phyloP scores from a whole-genome alignment of 2,113 vertebrate species.

The Hemiscyllium ocellatum region DNA sequence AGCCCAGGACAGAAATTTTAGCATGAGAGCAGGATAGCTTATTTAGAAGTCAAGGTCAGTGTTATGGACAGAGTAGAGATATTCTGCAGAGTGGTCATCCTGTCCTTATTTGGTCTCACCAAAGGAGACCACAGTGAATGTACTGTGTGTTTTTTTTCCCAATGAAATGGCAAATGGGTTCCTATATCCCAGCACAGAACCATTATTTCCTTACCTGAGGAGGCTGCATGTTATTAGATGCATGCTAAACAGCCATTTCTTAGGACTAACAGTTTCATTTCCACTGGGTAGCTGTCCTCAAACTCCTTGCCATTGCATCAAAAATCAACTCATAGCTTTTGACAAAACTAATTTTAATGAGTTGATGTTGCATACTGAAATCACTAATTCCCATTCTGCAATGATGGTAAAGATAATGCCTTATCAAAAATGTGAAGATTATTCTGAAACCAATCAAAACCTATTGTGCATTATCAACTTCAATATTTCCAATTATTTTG shows the following conservation, averaged over 20 bases:
- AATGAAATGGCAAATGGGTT: neutral
- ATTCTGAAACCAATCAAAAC: neutral
- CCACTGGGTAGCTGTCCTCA: neutral
- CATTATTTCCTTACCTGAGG: neutral
- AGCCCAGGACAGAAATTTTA: no score
- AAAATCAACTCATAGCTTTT: neutral
- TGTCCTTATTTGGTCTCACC: no score
- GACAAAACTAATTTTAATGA: neutral
- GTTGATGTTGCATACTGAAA: neutral
- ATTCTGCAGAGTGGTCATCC: no score
- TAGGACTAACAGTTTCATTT: neutral
- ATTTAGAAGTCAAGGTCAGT: no score
- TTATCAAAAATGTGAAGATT: neutral
- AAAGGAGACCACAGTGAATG: no score
- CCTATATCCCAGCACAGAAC: neutral
- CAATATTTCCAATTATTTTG: constrained; percentile 3
- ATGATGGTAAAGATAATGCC: neutral
- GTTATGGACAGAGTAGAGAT: no score
- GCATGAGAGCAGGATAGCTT: no score
- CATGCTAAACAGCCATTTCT: neutral
- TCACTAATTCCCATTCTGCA: neutral
- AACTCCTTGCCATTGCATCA: neutral
- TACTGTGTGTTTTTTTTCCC: neutral
- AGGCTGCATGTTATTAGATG: neutral
- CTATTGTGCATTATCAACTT: neutral